Conservation (phyloP, 2,888 invertebrate genomes). For the Drosophila glabriapex region DNA sequence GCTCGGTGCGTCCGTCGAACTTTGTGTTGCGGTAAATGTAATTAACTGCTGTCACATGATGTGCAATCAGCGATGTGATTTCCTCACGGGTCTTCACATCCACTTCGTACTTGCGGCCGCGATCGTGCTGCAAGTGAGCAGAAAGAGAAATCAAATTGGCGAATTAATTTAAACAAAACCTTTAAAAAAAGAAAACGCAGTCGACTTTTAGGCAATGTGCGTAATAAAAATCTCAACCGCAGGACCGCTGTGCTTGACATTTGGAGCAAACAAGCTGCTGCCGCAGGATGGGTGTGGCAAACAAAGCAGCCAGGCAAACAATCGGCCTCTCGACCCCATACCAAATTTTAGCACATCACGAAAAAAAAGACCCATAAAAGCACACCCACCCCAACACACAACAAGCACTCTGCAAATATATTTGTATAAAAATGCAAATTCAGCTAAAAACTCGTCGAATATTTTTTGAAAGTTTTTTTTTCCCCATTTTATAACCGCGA, state of each 20-base stretch:
- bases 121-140: constrained; percentile 88
- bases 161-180: constrained; percentile 35
- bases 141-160: constrained; percentile 9
- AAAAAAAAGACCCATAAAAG: constrained; percentile 5
- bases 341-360: background rate
- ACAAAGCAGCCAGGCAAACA: constrained; percentile 66
- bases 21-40: constrained; percentile 97
- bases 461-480: constrained; percentile 69
- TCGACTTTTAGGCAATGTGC: constrained; percentile 38
- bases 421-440: constrained; percentile 83
- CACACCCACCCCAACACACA: constrained; percentile 24
- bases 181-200: constrained; percentile 16
- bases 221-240: constrained; percentile 68
- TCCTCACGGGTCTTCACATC: constrained; percentile 97
- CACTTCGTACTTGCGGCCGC: constrained; percentile 88
- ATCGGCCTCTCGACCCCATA: constrained; percentile 42
- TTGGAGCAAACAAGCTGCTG: constrained; percentile 29
- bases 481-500: constrained; percentile 59
- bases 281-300: constrained; percentile 31
- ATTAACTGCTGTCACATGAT: constrained; percentile 99
- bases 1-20: constrained; percentile 95
- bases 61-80: constrained; percentile 98
- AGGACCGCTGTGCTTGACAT: constrained; percentile 68
- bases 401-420: constrained; percentile 80
- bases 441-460: constrained; percentile 80